Evolutionary conservation across 2,113 vertebrate genomes (phyloP).

Genomic region (Phoxinus phoxinus): DNA sequence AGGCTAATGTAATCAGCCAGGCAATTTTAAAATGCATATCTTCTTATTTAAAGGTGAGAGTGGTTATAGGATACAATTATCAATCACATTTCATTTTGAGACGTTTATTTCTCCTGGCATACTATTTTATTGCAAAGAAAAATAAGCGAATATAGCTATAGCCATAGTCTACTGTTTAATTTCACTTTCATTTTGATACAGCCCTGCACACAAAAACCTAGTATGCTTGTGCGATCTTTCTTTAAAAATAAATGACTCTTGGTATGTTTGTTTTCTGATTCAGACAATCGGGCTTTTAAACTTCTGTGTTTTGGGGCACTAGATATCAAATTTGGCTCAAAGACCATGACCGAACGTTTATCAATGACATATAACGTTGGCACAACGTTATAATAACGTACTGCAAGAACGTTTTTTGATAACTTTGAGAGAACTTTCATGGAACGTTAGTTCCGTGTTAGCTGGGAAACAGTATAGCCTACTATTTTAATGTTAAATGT

Average conservation of each 20-base stretch:
- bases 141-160: background rate
- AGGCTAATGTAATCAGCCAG: too few relatives aligned
- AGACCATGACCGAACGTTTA: too few relatives aligned
- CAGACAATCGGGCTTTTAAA: background rate
- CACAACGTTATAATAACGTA: too few relatives aligned
- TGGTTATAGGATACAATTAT: background rate
- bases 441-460: too few relatives aligned
- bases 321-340: background rate
- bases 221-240: background rate
- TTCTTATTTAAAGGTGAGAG: background rate
- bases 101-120: background rate
- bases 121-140: background rate
- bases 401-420: too few relatives aligned
- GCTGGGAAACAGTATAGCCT: too few relatives aligned
- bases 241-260: background rate
- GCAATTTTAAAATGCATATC: background rate
- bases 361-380: too few relatives aligned
- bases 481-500: too few relatives aligned
- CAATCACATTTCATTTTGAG: background rate
- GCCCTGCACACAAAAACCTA: background rate
- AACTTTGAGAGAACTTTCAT: too few relatives aligned
- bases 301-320: background rate
- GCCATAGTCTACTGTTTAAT: background rate
- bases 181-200: constrained; percentile 16
- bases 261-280: background rate